phyloP scores from a whole-genome alignment of 2,797 vertebrate species.

The Acanthurus lineatus region DNA sequence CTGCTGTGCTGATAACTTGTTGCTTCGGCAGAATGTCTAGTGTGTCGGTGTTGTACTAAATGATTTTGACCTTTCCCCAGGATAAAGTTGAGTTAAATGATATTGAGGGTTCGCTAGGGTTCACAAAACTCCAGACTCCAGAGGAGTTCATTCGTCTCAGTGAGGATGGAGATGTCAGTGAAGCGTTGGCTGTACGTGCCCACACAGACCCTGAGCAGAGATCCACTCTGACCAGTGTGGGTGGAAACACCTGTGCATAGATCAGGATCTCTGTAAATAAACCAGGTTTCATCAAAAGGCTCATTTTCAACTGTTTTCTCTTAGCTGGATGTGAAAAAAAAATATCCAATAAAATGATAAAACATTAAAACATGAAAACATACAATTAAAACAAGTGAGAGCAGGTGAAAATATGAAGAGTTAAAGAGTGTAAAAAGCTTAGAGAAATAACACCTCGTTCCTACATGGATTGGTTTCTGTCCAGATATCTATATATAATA shows the following conservation, averaged over 20 bases:
- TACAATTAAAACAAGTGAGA: background rate
- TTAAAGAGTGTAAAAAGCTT: background rate
- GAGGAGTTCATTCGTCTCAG: constrained; percentile 16
- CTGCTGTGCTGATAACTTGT: constrained; percentile 18
- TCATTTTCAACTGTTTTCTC: background rate
- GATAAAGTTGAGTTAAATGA: constrained; percentile 18
- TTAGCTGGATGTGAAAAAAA: background rate
- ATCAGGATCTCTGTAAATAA: background rate
- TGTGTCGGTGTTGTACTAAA: background rate
- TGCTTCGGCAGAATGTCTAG: background rate
- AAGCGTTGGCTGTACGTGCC: background rate
- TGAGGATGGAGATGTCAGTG: too few species aligned
- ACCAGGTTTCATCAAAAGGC: too few species aligned
- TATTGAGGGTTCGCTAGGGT: background rate
- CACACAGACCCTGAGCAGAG: background rate
- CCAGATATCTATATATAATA: too few species aligned
- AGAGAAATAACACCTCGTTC: background rate
- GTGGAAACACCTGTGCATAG: background rate
- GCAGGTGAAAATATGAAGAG: background rate
- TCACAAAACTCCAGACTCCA: background rate
- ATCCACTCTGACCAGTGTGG: background rate
- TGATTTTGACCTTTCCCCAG: constrained; percentile 4
- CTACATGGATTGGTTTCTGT: too few species aligned
- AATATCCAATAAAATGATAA: background rate
- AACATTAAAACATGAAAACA: too few species aligned